Conservation (phyloP, 2,888 invertebrate species). For the Orchesellides sinensis region DNA sequence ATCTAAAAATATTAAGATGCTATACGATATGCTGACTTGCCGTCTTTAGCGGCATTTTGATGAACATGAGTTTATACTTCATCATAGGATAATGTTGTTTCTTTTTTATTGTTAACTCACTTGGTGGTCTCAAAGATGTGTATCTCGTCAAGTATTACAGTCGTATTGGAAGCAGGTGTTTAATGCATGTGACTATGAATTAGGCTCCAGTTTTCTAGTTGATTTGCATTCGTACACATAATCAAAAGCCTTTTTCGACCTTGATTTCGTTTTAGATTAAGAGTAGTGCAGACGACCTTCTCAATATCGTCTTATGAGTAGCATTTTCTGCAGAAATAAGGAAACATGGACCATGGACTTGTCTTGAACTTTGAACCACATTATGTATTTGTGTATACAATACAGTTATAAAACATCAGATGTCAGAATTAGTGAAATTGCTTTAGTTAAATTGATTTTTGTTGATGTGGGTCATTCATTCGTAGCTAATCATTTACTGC, state of each 20-base stretch:
- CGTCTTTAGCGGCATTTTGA: too few species aligned
- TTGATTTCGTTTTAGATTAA: conserved; percentile 14
- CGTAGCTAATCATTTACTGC: too few species aligned
- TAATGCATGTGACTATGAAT: conserved; percentile 2
- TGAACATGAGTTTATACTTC: conserved; percentile 39
- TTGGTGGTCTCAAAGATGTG: conserved; percentile 69
- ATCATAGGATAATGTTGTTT: conserved; percentile 51
- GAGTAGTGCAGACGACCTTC: background rate
- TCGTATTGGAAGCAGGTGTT: conserved; percentile 42
- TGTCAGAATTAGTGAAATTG: too few species aligned
- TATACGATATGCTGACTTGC: background rate
- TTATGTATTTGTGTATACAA: background rate
- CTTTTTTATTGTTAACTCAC: conserved; percentile 65
- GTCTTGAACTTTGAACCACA: too few species aligned
- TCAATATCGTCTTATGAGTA: background rate
- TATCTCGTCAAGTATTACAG: conserved; percentile 36
- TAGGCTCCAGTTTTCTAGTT: conserved; percentile 28
- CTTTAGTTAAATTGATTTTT: too few species aligned
- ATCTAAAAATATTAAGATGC: background rate
- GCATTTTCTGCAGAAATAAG: background rate
- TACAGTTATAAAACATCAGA: background rate
- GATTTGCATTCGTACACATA: conserved; percentile 49
- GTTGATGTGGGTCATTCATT: too few species aligned
- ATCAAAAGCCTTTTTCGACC: conserved; percentile 43
- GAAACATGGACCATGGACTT: too few species aligned